A percentile compares a stretch with the other conserved stretches of the same genome.
Conservation (phyloP, 2,888 invertebrate species). For the Yponomeuta malinellus region DNA sequence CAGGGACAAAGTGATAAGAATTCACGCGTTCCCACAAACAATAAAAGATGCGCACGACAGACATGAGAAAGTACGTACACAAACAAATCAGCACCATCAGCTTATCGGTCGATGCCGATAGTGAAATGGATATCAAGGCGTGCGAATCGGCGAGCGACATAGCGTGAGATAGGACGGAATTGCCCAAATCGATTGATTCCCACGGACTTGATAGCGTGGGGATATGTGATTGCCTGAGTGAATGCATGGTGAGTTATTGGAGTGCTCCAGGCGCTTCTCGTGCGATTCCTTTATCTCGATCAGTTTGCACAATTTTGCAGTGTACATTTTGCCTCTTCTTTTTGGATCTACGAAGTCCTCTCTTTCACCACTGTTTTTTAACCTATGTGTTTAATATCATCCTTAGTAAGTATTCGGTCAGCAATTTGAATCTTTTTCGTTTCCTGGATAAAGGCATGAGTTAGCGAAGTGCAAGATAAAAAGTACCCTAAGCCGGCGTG, state of each 20-base stretch:
- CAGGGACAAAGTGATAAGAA: background rate
- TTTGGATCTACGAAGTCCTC: no score
- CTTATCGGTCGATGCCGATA: background rate
- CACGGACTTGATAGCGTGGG: background rate
- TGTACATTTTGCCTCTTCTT: background rate
- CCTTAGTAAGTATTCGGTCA: no score
- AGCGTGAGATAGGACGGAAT: background rate
- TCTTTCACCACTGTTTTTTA: no score
- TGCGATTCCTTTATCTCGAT: background rate
- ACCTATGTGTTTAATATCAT: no score
- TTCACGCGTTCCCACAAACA: background rate
- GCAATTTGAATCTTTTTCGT: no score
- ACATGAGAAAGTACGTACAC: background rate
- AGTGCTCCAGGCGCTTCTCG: background rate
- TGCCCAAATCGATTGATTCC: background rate
- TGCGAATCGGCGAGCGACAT: background rate
- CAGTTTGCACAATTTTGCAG: background rate
- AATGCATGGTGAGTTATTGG: background rate
- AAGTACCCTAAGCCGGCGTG: no score
- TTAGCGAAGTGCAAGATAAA: no score
- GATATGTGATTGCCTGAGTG: background rate
- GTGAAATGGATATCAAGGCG: background rate
- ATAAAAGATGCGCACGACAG: background rate
- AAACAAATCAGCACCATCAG: background rate
- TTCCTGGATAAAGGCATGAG: no score